Evolutionary conservation across 1,140 invertebrate species (phyloP).

Genomic region (Drosophila aff.): DNA sequence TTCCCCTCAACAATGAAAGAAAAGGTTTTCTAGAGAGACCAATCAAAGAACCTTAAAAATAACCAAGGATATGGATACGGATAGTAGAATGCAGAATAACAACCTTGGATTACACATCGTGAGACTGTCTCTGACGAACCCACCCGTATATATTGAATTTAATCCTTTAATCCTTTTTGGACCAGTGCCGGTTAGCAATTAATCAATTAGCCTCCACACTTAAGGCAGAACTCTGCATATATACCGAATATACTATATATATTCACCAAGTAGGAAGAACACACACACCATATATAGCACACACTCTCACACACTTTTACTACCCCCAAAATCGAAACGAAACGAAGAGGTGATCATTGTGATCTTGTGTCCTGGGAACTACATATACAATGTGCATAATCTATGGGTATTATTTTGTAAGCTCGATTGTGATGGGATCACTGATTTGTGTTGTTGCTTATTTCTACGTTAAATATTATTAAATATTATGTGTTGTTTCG

Average conservation of each 20-base stretch:
- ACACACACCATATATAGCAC: neutral
- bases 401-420: constrained; percentile 78
- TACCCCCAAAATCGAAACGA: constrained; percentile 14
- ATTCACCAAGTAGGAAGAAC: constrained; percentile 30
- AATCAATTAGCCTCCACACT: constrained; percentile 37
- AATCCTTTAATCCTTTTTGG: constrained; percentile 22
- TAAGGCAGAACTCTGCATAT: constrained; percentile 29
- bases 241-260: constrained; percentile 23
- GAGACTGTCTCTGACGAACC: constrained; percentile 55
- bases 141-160: constrained; percentile 49
- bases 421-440: constrained; percentile 31
- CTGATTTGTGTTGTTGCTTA: constrained; percentile 40
- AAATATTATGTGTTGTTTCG: constrained; percentile 38
- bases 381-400: constrained; percentile 19
- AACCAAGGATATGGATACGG: neutral
- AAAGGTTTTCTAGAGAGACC: constrained; percentile 13
- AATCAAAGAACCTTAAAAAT: neutral
- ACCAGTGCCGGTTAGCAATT: constrained; percentile 36
- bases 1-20: constrained; percentile 33
- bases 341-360: constrained; percentile 44
- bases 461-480: constrained; percentile 39
- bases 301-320: constrained; percentile 10
- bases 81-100: neutral
- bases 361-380: constrained; percentile 26
- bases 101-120: constrained; percentile 12